Conservation (phyloP, 2,113 vertebrate species). For the Polyodon spathula region DNA sequence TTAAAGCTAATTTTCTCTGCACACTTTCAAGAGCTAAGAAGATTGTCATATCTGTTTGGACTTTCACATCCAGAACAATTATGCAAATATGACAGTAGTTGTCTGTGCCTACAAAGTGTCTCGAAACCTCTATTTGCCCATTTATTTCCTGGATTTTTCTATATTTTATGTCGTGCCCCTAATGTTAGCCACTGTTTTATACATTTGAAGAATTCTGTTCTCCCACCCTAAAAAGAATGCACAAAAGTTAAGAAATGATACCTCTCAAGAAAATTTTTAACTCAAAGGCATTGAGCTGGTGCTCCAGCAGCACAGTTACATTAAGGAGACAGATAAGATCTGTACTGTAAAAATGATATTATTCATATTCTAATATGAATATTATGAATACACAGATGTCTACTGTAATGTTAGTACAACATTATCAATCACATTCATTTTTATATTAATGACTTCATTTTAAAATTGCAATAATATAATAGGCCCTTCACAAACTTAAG, state of each 20-base stretch:
- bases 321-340: constrained; percentile 86
- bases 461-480: too few species aligned
- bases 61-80: constrained; percentile 70
- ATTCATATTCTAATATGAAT: not conserved
- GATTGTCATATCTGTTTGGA: constrained; percentile 86
- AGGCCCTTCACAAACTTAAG: too few species aligned
- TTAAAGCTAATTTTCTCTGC: constrained; percentile 90
- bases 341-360: not conserved
- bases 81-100: constrained; percentile 67
- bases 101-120: constrained; percentile 82
- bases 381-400: not conserved
- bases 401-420: not conserved
- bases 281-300: constrained; percentile 65
- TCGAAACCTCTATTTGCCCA: constrained; percentile 79
- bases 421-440: too few species aligned
- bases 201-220: constrained; percentile 88
- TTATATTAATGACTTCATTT: too few species aligned
- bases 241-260: constrained; percentile 50
- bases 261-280: constrained; percentile 50
- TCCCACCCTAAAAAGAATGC: constrained; percentile 71
- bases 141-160: constrained; percentile 92
- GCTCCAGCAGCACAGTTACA: constrained; percentile 76
- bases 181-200: constrained; percentile 78
- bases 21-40: constrained; percentile 88
- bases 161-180: constrained; percentile 88